phyloP scores from a whole-genome alignment of 2,888 invertebrate genomes.

The Leucophora obtusa region DNA sequence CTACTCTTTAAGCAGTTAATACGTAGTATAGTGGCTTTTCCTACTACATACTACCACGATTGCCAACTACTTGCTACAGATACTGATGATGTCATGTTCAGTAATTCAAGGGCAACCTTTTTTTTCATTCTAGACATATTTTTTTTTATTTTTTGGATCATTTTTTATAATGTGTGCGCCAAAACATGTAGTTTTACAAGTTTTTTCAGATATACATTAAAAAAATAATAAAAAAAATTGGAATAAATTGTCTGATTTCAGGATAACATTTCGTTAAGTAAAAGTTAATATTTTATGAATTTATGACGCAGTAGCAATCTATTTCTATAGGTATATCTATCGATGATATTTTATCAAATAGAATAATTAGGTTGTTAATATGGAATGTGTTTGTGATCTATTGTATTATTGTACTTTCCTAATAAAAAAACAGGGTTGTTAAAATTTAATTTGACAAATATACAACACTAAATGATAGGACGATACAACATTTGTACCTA shows the following conservation, averaged over 20 bases:
- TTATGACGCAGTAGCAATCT: no score
- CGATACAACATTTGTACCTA: no score
- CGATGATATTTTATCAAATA: no score
- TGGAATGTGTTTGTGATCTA: no score
- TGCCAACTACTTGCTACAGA: background rate
- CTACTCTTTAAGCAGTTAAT: background rate
- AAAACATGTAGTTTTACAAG: constrained; percentile 53
- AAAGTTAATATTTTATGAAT: background rate
- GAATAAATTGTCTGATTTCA: constrained; percentile 29
- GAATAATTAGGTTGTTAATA: no score
- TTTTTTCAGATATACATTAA: constrained; percentile 26
- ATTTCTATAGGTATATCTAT: no score
- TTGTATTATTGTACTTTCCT: no score
- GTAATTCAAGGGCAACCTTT: constrained; percentile 60
- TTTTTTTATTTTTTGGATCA: no score
- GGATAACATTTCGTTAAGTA: constrained; percentile 5
- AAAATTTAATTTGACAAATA: no score
- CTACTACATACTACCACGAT: background rate
- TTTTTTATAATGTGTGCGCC: constrained; percentile 29
- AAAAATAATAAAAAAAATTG: constrained; percentile 4
- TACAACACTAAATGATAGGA: no score
- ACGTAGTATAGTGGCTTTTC: background rate
- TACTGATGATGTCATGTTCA: constrained; percentile 63
- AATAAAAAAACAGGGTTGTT: no score
- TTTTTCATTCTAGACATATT: constrained; percentile 55